Base-by-base conservation (phyloP, 2,888 invertebrate genomes). In the Altica lythri region DNA sequence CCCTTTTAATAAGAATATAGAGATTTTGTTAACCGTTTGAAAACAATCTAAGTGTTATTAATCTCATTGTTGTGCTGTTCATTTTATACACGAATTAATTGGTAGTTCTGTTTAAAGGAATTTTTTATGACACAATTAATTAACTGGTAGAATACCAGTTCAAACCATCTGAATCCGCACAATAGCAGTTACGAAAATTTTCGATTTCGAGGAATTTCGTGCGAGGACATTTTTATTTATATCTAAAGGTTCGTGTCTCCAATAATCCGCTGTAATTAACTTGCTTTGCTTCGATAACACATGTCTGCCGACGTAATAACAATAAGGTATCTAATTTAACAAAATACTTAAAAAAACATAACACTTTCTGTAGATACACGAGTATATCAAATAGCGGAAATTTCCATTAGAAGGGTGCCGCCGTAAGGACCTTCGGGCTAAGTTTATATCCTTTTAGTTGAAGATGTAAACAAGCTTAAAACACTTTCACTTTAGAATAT, bases 181-280 rank as follows among this genome's bases (percentile, higher is more conserved):
- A 16, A 40, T 29, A 49, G 49, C 32, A 22, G 49, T 40, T 49
- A 14, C 17, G 14, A 10, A 30, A 42, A 55, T 42, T 46, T 55
- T 35, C 34, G 35, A 35, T 45, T 46, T 25, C 45, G 6, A 50
- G 37, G 46, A 55, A 55, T 55, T 55, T 46, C 34, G 3, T 12
- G 10, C 50, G 35, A 55, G 55, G 55, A 32, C 55, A 55, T 45
- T 50, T 55, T 49, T 55, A 55, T 50, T 55, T 46, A 55, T 46
- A 40, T 38, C 32, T 25, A 50, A 27, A 50, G 35, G 52, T 53
- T 53, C 49, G 49, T 49, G 49, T 32, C 49, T 42, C 19, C 40
- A 49, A 19, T 34, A 30, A 48, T 48, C 40, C 30, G 29, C 4
- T 9, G 10, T 13, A 49, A 49, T 49, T 49, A 37, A 49, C 10